phyloP scores from a whole-genome alignment of 2,113 vertebrate species.

The Struthio camelus region DNA sequence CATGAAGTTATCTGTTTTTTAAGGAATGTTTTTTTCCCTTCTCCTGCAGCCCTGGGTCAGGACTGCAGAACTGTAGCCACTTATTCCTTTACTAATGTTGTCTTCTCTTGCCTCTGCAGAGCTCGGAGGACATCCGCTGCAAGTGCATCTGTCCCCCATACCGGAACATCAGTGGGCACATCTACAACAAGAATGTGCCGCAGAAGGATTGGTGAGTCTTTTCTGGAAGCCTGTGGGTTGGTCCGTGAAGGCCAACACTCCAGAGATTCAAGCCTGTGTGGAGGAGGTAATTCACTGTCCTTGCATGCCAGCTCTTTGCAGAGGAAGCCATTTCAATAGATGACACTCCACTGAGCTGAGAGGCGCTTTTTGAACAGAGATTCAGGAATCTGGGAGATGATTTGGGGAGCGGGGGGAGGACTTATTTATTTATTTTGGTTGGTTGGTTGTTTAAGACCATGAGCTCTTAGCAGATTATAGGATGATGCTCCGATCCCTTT shows the following conservation, averaged over 20 bases:
- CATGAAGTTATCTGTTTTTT: background rate
- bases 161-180: slow-evolving; percentile 89
- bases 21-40: background rate
- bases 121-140: slow-evolving; percentile 92
- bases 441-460: background rate
- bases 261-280: background rate
- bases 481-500: background rate
- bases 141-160: slow-evolving; percentile 96
- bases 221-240: background rate
- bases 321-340: background rate
- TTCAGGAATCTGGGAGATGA: background rate
- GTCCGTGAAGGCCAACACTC: accelerated
- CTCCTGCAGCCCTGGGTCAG: background rate
- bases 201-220: slow-evolving; percentile 94
- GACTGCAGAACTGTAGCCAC: background rate
- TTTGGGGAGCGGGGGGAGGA: too few species aligned
- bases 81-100: accelerated
- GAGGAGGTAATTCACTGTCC: background rate
- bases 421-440: too few species aligned
- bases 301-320: background rate
- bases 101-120: slow-evolving; percentile 73
- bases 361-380: background rate
- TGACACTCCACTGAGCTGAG: background rate
- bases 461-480: background rate
- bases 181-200: slow-evolving; percentile 92